Evolutionary conservation across 2,113 vertebrate species (phyloP).

Genomic region (Lutjanus erythropterus): DNA sequence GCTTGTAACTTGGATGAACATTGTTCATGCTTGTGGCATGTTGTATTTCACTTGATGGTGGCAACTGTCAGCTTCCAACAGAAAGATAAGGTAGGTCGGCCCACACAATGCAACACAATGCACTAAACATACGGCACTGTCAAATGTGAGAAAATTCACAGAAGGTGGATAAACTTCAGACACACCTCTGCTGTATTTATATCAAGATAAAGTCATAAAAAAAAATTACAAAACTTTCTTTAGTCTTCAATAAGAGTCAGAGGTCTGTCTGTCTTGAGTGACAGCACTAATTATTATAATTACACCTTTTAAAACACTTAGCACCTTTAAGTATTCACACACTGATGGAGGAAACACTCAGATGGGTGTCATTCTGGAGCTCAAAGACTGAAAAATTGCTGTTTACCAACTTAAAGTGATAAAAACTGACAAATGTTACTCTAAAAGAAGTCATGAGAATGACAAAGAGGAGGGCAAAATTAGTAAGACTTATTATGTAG

Average conservation of each 20-base stretch:
- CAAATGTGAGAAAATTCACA: neutral
- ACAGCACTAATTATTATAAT: constrained; percentile 31
- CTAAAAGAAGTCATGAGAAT: neutral
- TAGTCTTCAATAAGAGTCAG: neutral
- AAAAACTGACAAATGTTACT: neutral
- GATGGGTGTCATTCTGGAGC: constrained; percentile 85
- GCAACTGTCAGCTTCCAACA: constrained; percentile 30
- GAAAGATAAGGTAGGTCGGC: neutral
- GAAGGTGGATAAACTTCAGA: neutral
- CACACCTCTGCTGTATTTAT: neutral
- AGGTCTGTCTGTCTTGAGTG: constrained; percentile 32
- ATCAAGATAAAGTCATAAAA: neutral
- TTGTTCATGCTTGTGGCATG: constrained; percentile 19
- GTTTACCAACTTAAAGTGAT: constrained; percentile 83
- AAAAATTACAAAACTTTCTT: constrained; percentile 1
- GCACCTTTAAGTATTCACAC: constrained; percentile 11
- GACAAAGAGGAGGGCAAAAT: neutral
- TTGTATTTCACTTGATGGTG: constrained; percentile 19
- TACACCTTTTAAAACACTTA: constrained; percentile 42
- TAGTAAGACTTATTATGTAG: neutral
- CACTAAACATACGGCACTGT: neutral
- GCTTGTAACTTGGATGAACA: constrained; percentile 32
- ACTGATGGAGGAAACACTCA: constrained; percentile 44
- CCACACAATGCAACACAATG: constrained; percentile 4
- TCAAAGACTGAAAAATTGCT: constrained; percentile 87